Percentiles rank a stretch among this genome's conserved stretches.
phyloP scores from a whole-genome alignment of 2,888 invertebrate genomes.

The Hydroisotoma schaefferi region DNA sequence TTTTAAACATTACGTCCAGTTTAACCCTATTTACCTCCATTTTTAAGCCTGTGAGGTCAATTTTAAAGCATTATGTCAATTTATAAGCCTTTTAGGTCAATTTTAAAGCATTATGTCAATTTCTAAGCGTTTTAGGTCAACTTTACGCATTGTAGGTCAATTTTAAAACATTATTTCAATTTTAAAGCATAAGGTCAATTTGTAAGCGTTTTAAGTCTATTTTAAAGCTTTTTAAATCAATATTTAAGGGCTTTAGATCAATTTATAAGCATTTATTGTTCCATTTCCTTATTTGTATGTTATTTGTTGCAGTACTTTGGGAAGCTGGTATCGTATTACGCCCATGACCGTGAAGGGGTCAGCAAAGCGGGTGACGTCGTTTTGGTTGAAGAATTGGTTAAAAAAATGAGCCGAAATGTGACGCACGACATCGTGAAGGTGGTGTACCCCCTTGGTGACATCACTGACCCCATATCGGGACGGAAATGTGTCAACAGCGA shows the following conservation, averaged over 20 bases:
- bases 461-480: slow-evolving; percentile 79
- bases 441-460: slow-evolving; percentile 75
- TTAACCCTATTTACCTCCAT: too few relatives aligned
- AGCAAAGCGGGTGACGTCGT: slow-evolving; percentile 82
- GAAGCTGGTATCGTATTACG: slow-evolving; percentile 68
- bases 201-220: slow-evolving; percentile 45
- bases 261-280: background rate
- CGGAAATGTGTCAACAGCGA: slow-evolving; percentile 69
- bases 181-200: too few relatives aligned
- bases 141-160: too few relatives aligned
- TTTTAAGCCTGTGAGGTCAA: too few relatives aligned
- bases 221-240: slow-evolving; percentile 11
- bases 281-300: background rate
- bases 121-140: too few relatives aligned
- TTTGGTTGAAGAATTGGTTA: slow-evolving; percentile 68
- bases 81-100: too few relatives aligned
- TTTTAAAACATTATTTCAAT: too few relatives aligned
- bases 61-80: too few relatives aligned
- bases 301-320: slow-evolving; percentile 67
- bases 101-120: too few relatives aligned
- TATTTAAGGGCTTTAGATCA: background rate
- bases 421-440: slow-evolving; percentile 76
- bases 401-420: slow-evolving; percentile 70
- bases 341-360: slow-evolving; percentile 70
- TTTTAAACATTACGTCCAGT: too few relatives aligned